A percentile compares a stretch with the other conserved stretches of the same genome.
phyloP scores from a whole-genome alignment of 2,888 invertebrate species.

The Chalcis sispes region DNA sequence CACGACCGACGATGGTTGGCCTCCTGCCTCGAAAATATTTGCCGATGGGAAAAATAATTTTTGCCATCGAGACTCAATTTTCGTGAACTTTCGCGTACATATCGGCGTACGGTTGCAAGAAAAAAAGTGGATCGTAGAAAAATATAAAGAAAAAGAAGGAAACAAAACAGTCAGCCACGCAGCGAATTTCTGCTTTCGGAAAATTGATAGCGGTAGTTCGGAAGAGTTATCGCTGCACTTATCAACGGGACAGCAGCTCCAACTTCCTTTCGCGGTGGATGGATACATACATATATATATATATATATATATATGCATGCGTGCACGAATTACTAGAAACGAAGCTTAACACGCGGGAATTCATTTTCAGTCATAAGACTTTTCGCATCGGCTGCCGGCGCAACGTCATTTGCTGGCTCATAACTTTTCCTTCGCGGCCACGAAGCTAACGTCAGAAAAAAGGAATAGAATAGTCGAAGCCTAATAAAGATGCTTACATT shows the following conservation, averaged over 20 bases:
- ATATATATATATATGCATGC: no score
- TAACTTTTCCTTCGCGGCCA: constrained; percentile 47
- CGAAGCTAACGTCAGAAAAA: neutral
- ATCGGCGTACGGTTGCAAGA: neutral
- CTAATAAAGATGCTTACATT: neutral
- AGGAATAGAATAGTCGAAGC: neutral
- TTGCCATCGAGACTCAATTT: constrained; percentile 44
- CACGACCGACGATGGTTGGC: neutral
- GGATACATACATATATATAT: no score
- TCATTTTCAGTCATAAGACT: constrained; percentile 58
- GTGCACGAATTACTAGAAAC: no score
- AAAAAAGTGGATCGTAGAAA: constrained; percentile 8
- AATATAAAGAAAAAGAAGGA: neutral
- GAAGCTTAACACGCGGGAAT: constrained; percentile 44
- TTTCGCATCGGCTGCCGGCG: constrained; percentile 47
- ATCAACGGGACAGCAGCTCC: constrained; percentile 50
- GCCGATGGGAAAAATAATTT: constrained; percentile 44
- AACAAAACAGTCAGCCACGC: constrained; percentile 26
- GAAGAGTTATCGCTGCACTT: constrained; percentile 54
- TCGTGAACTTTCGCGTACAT: neutral
- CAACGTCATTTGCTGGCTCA: constrained; percentile 55
- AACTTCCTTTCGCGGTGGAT: constrained; percentile 37
- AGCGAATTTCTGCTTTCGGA: constrained; percentile 53
- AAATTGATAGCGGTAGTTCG: constrained; percentile 55
- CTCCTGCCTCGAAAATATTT: neutral